Percentiles rank a stretch among this genome's conserved stretches.
Conservation (phyloP, 2,113 vertebrate genomes). For the Mastomys coucha region DNA sequence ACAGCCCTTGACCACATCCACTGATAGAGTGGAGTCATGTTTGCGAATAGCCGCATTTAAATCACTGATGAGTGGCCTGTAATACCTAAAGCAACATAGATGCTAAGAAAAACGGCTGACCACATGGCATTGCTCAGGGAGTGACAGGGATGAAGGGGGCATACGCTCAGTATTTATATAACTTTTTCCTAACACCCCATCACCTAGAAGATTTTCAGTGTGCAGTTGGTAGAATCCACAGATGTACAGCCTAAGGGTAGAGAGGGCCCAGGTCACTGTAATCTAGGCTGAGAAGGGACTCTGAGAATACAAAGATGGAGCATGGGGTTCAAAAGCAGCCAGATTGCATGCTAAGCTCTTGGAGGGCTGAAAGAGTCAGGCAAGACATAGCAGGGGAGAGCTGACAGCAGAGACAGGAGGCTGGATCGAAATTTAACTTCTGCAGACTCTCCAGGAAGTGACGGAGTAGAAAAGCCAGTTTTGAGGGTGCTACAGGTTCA, state of each 20-base stretch:
- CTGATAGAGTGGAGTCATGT: background rate
- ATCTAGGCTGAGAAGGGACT: background rate
- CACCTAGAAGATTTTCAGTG: background rate
- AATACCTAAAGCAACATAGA: background rate
- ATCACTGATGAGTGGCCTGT: background rate
- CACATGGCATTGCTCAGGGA: background rate
- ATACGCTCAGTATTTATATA: background rate
- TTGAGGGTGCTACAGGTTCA: background rate
- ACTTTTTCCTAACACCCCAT: background rate
- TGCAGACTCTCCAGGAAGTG: background rate
- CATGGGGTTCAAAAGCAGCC: background rate
- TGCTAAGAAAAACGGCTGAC: background rate
- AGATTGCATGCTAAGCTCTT: background rate
- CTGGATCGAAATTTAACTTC: background rate
- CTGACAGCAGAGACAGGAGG: too few relatives aligned
- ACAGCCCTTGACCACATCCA: background rate
- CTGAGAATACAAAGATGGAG: background rate
- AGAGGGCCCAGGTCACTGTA: background rate
- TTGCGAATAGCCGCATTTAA: background rate
- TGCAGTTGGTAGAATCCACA: background rate
- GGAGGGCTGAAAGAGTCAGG: background rate
- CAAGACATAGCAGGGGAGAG: too few relatives aligned
- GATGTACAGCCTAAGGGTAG: background rate
- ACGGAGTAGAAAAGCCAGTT: background rate
- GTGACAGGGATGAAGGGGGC: background rate